A percentile compares a stretch with the other conserved stretches of the same genome.
Conservation (phyloP, 37 sponge, comb jelly and placozoan species). For the Chondrilla cf. caribensis region DNA sequence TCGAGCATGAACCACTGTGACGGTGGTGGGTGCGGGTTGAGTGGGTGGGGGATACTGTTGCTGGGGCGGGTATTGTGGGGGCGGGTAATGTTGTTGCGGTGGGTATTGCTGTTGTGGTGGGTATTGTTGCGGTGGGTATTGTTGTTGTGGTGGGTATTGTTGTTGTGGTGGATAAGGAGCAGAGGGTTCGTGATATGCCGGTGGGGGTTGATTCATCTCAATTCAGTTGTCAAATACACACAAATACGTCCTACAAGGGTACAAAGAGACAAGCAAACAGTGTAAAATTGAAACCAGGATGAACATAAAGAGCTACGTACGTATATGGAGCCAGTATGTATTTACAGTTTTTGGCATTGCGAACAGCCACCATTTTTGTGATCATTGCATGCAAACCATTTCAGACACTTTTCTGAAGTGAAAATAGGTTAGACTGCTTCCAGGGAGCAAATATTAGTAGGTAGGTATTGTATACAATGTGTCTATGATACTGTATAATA, state of each 20-base stretch:
- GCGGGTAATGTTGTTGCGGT: neutral
- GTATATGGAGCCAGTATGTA: too few species aligned
- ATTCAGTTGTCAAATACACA: neutral
- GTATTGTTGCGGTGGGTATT: neutral
- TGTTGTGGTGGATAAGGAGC: neutral
- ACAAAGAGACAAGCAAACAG: neutral
- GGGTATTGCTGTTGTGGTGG: neutral
- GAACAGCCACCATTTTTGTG: too few species aligned
- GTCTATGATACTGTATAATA: too few species aligned
- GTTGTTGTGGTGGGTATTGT: neutral
- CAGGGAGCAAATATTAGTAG: too few species aligned
- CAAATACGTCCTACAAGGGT: neutral
- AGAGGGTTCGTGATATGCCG: neutral
- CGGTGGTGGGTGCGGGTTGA: neutral
- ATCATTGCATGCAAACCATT: too few species aligned
- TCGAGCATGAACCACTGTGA: neutral
- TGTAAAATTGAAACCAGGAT: too few species aligned
- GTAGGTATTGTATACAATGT: too few species aligned
- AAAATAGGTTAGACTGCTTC: too few species aligned
- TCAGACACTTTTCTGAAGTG: too few species aligned
- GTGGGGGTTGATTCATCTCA: neutral
- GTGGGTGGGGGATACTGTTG: neutral
- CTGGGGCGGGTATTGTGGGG: neutral
- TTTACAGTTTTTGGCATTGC: too few species aligned
- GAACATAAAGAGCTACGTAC: too few species aligned